Conservation (phyloP, 2,888 invertebrate species). For the Acheta domesticus region DNA sequence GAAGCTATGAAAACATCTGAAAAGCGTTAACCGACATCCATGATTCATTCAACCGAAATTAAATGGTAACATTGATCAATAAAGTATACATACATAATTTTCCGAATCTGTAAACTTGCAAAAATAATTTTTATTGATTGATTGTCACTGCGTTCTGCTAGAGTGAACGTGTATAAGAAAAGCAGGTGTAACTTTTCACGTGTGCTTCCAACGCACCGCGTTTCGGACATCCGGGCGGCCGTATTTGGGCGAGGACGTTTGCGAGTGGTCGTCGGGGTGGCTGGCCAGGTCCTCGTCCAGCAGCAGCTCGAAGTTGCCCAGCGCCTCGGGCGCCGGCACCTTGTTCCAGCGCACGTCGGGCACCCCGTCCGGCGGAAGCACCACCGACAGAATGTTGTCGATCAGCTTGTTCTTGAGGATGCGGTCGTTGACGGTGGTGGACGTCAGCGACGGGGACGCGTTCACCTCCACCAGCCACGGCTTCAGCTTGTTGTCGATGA, state of each 20-base stretch:
- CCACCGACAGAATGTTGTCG: conserved; percentile 86
- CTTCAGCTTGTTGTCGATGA: conserved; percentile 89
- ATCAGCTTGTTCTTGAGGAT: conserved; percentile 91
- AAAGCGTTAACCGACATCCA: too few relatives aligned
- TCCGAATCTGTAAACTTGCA: too few relatives aligned
- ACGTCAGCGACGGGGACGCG: conserved; percentile 89
- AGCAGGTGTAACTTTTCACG: neutral
- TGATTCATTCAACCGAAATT: too few relatives aligned
- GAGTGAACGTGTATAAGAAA: too few relatives aligned
- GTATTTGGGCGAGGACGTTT: neutral
- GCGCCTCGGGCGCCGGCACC: conserved; percentile 64
- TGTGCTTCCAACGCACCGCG: neutral
- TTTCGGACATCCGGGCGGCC: neutral
- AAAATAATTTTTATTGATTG: too few relatives aligned
- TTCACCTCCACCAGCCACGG: conserved; percentile 93
- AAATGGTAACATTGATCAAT: too few relatives aligned
- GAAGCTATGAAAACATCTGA: too few relatives aligned
- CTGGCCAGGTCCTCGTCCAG: conserved; percentile 69
- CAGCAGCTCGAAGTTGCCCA: conserved; percentile 78
- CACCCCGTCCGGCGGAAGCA: conserved; percentile 80
- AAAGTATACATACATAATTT: too few relatives aligned
- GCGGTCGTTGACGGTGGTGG: conserved; percentile 90
- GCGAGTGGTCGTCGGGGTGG: neutral
- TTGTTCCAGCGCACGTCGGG: conserved; percentile 91
- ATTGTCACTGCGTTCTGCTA: too few relatives aligned